Base-by-base conservation (phyloP, 2,888 invertebrate species). In the Fragum sueziense region DNA sequence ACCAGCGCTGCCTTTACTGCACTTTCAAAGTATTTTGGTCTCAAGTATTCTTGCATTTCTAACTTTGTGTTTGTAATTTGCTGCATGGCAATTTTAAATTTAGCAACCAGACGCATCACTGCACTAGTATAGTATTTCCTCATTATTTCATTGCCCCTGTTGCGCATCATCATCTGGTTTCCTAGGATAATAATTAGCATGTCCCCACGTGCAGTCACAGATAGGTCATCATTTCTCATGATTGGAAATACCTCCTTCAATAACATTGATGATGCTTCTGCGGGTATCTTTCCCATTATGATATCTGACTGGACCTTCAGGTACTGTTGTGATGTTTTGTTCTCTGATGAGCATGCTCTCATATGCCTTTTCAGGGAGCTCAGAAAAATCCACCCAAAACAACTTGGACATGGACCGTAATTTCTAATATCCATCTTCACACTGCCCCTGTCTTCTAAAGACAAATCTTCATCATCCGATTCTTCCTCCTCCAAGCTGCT, bases 361-460 rank as follows among this genome's bases (percentile, higher is more conserved):
- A 27, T n/a, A 70, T 84, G 83, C 14, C 80, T 33, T 31, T 54
- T 29, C 2, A 83, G 29, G 14, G 62, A 65, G 20, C n/a, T 47
- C 14, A 65, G 17, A 14, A 62, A n/a, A 27, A 80, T 25, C 83
- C 83, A 83, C 11, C 73, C 80, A n/a, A 65, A 72, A 65, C 83
- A 83, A 27, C 14, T 14, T 41, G 83, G 80, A 76, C 83, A 83
- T 47, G 83, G 82, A 25, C 82, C 82, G 71, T 76, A 79, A 20
- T 51, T 33, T 20, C 22, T n/a, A 6, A 79, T 33, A 65, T 76
- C 72, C 29, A 75, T 22, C 6, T 20, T 37, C 62, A 27, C 34
- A 17, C 65, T 51, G 20, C 20, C 33, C 20, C 47, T 62, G 33
- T n/a, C 51, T 11, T 37, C 65, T 20, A 20, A 6, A 20, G 29